Percentiles rank a stretch among this genome's conserved stretches.
These are phyloP conservation scores for Mycetomoellerius zeteki DNA, from an alignment of 1,140 invertebrate species.

Conservation along the genomic window DNA sequence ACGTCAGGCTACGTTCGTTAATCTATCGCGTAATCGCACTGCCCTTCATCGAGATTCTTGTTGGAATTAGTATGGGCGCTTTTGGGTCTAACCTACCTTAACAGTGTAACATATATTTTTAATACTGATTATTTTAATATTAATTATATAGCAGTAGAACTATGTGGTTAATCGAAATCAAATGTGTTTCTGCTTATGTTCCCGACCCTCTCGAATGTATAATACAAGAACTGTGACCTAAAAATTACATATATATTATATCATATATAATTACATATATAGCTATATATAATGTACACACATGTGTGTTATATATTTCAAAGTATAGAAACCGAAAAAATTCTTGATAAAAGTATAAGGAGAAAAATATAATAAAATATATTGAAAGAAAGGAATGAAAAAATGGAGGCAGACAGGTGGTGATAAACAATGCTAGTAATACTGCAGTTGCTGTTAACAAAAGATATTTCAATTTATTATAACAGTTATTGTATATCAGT, in stretches of 20 bases:
- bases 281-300: neutral
- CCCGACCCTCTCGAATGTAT: too few species aligned
- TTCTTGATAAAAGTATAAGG: neutral
- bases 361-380: neutral
- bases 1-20: neutral
- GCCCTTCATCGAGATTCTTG: neutral
- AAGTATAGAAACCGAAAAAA: neutral
- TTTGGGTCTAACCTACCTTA: constrained; percentile 33
- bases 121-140: too few species aligned
- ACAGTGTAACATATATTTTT: neutral
- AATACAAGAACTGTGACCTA: neutral
- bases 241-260: neutral
- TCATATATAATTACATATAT: neutral
- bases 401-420: neutral
- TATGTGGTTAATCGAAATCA: neutral
- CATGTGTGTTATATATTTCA: neutral
- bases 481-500: neutral
- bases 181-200: neutral
- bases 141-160: neutral
- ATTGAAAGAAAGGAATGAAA: neutral
- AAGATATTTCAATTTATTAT: neutral
- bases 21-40: neutral
- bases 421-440: neutral
- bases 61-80: constrained; percentile 1
- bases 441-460: neutral